phyloP scores from a whole-genome alignment of 2,113 vertebrate genomes.

The Thunnus maccoyii region DNA sequence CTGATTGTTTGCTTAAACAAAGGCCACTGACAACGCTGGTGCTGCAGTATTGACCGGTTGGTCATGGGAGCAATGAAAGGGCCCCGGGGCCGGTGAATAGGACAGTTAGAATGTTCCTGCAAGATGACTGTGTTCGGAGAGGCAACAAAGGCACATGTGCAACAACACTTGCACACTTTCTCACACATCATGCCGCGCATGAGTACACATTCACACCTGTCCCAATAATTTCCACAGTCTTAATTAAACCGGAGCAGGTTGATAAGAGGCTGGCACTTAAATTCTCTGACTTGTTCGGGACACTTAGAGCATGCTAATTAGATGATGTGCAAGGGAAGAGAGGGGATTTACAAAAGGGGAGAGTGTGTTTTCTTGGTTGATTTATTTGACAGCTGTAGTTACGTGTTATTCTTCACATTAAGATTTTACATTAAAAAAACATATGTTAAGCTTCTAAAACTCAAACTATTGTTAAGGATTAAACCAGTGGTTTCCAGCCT shows the following conservation, averaged over 20 bases:
- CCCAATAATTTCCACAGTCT: conserved; percentile 24
- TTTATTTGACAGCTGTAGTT: background rate
- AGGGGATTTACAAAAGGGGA: conserved; percentile 38
- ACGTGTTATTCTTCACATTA: too few relatives aligned
- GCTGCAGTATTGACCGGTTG: conserved; percentile 73
- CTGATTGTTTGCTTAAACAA: conserved; percentile 83
- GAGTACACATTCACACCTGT: conserved; percentile 42
- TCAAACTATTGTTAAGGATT: background rate
- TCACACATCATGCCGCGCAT: conserved; percentile 1
- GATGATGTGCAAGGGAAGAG: conserved; percentile 31
- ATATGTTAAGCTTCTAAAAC: too few relatives aligned
- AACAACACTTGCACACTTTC: conserved; percentile 25
- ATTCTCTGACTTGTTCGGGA: conserved; percentile 28
- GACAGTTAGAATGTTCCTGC: conserved; percentile 79
- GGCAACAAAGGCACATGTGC: conserved; percentile 13
- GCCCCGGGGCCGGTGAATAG: conserved; percentile 64
- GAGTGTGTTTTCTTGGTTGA: background rate
- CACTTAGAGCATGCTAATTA: conserved; percentile 47
- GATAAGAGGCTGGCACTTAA: conserved; percentile 22
- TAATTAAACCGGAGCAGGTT: conserved; percentile 36
- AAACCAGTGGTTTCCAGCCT: too few relatives aligned
- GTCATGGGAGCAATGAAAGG: conserved; percentile 62
- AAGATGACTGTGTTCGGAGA: conserved; percentile 73
- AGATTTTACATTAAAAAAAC: too few relatives aligned
- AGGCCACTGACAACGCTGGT: conserved; percentile 71